Conservation (phyloP, 2,888 invertebrate species). For the Plebejus melissa region DNA sequence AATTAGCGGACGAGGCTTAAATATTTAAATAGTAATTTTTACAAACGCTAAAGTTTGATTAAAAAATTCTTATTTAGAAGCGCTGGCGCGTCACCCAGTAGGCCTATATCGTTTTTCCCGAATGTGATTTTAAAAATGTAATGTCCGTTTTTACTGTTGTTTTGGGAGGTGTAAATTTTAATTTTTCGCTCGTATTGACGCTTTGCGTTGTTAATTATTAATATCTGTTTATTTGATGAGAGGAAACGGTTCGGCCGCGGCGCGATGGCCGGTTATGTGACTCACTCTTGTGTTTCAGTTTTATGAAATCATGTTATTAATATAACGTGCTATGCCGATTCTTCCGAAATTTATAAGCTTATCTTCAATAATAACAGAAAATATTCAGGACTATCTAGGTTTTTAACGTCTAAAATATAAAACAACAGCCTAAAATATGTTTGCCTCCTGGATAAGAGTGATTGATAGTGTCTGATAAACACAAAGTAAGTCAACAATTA, state of each 20-base stretch:
- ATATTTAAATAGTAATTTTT: conserved; percentile 80
- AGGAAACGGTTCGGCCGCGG: conserved; percentile 49
- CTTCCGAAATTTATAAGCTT: conserved; percentile 34
- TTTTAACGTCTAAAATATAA: conserved; percentile 4
- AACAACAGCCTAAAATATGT: conserved; percentile 9
- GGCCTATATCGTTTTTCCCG: conserved; percentile 67
- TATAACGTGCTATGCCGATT: conserved; percentile 33
- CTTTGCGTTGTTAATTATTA: conserved; percentile 64
- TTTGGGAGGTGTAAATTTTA: conserved; percentile 69
- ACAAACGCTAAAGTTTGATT: conserved; percentile 79
- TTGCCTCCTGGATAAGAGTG: conserved; percentile 22
- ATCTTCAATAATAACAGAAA: background rate
- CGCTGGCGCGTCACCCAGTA: conserved; percentile 53
- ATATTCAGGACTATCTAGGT: background rate
- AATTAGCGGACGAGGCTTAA: conserved; percentile 71
- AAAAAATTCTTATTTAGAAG: conserved; percentile 68
- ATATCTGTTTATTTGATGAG: conserved; percentile 65
- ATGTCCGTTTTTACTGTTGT: conserved; percentile 59
- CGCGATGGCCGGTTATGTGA: conserved; percentile 44
- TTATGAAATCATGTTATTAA: conserved; percentile 48
- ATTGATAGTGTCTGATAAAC: conserved; percentile 23
- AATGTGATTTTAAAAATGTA: conserved; percentile 75
- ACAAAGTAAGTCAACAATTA: background rate
- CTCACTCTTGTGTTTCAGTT: conserved; percentile 53
- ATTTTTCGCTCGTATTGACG: conserved; percentile 65